Percentiles rank a stretch among this genome's conserved stretches.
phyloP scores from a whole-genome alignment of 37 sponge, comb jelly and placozoan genomes.

The Beroe ovata region DNA sequence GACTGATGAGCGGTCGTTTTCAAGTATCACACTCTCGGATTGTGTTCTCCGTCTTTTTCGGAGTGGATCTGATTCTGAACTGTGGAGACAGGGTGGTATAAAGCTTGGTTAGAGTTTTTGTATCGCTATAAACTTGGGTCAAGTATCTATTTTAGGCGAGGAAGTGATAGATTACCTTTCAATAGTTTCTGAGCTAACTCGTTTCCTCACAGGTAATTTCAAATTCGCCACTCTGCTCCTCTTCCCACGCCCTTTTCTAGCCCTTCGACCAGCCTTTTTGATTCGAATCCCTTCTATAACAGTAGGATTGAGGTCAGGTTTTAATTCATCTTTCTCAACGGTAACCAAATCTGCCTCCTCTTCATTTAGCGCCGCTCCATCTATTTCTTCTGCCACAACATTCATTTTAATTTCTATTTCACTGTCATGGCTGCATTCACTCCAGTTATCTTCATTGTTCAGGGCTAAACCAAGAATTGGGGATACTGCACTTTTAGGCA shows the following conservation, averaged over 20 bases:
- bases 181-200: conserved; percentile 1
- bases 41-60: conserved; percentile 47
- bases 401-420: conserved; percentile 17
- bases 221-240: not conserved
- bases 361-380: not conserved
- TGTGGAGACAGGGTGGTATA: not conserved
- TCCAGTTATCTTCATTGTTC: not conserved
- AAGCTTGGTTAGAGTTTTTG: no score
- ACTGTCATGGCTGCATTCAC: not conserved
- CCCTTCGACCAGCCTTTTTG: not conserved
- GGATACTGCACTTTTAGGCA: not conserved
- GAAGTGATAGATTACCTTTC: not conserved
- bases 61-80: not conserved
- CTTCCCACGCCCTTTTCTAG: not conserved
- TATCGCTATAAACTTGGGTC: no score
- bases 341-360: not conserved
- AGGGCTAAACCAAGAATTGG: not conserved
- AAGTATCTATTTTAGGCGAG: no score
- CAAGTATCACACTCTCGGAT: not conserved
- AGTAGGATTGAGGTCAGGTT: not conserved
- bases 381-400: not conserved
- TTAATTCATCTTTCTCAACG: not conserved
- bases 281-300: not conserved
- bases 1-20: not conserved
- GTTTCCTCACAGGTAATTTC: not conserved